These are phyloP conservation scores for Chloropsis hardwickii DNA, from an alignment of 2,113 vertebrate species.

Conservation along the genomic window DNA sequence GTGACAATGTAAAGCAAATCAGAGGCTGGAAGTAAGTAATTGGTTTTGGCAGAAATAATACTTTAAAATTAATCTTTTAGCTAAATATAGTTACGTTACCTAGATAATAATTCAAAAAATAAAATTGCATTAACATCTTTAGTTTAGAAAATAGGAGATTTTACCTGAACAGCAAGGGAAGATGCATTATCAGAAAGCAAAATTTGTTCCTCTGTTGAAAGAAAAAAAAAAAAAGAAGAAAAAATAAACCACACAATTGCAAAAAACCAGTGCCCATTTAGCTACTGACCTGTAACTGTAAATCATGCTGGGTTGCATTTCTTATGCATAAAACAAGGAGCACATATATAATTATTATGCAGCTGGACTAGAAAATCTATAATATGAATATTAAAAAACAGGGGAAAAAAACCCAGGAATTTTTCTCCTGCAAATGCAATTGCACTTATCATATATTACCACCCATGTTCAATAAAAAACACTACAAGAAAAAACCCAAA, in stretches of 20 bases:
- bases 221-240: conserved; percentile 30
- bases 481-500: conserved; percentile 8
- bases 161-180: conserved; percentile 96
- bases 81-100: background rate
- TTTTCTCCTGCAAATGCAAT: conserved; percentile 32
- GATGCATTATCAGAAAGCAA: conserved; percentile 95
- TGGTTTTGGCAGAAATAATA: background rate
- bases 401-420: background rate
- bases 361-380: conserved; percentile 38
- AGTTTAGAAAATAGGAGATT: conserved; percentile 18
- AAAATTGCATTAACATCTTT: background rate
- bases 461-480: conserved; percentile 52
- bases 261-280: conserved; percentile 14
- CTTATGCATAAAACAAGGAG: background rate
- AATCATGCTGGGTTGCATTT: conserved; percentile 5
- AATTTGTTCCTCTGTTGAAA: conserved; percentile 90
- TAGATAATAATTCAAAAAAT: background rate
- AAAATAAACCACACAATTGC: conserved; percentile 5
- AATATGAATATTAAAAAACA: background rate
- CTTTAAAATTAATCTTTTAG: background rate
- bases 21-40: background rate
- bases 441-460: conserved; percentile 45
- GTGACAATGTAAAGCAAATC: background rate
- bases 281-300: conserved; percentile 32
- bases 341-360: conserved; percentile 9